A percentile compares a stretch with the other conserved stretches of the same genome.
Conservation (phyloP, 2,888 invertebrate genomes). For the Phorcus lineatus region DNA sequence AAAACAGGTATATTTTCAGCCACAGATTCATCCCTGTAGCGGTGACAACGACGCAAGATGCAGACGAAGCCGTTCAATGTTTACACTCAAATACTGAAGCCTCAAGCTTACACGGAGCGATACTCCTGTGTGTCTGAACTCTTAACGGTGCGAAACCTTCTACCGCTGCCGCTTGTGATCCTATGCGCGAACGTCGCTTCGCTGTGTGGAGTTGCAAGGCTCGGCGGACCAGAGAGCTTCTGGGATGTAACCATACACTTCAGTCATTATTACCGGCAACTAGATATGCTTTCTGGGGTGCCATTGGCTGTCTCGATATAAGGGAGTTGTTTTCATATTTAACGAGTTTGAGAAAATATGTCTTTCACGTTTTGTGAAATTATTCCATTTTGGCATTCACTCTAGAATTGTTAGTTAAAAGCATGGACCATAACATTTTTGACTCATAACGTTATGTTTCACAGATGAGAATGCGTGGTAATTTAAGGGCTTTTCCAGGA, state of each 20-base stretch:
- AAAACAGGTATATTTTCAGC: neutral
- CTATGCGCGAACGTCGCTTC: neutral
- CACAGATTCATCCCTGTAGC: conserved; percentile 1
- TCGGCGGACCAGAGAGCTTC: neutral
- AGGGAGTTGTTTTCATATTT: conserved; percentile 16
- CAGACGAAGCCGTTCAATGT: too few species aligned
- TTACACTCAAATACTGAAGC: too few species aligned
- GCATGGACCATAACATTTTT: too few species aligned
- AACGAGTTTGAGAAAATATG: neutral
- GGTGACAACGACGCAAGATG: neutral
- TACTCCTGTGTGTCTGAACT: too few species aligned
- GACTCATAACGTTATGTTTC: too few species aligned
- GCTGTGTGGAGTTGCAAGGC: neutral
- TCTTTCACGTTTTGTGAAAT: neutral
- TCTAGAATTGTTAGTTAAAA: too few species aligned
- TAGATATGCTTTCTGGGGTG: conserved; percentile 17
- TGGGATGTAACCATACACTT: neutral
- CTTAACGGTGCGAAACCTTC: neutral
- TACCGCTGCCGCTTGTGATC: neutral
- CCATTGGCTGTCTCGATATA: neutral
- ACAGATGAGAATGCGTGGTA: too few species aligned
- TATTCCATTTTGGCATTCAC: too few species aligned
- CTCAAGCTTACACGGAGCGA: too few species aligned
- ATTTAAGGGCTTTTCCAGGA: too few species aligned
- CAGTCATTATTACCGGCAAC: neutral